Evolutionary conservation across 2,888 invertebrate genomes (phyloP).

Genomic region (Eumerus sabulonum): DNA sequence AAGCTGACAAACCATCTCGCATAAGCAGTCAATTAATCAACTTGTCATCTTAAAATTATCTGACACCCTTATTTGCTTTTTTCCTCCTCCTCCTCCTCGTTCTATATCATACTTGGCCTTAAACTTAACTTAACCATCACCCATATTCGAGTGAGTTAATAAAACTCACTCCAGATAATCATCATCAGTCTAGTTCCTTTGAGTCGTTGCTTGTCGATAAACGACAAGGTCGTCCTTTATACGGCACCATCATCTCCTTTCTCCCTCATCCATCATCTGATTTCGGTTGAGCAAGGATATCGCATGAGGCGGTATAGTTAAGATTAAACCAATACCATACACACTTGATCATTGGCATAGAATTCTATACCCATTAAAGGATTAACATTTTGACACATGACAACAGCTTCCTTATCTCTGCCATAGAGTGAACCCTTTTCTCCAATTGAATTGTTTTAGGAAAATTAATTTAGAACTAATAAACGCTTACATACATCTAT

Average conservation of each 20-base stretch:
- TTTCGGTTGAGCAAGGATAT: no score
- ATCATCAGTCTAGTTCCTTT: constrained; percentile 1
- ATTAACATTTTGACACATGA: no score
- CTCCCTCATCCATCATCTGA: no score
- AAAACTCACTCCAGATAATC: constrained; percentile 12
- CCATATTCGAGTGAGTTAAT: constrained; percentile 4
- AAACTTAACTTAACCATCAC: background rate
- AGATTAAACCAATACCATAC: no score
- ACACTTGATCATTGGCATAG: no score
- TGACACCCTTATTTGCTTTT: constrained; percentile 17
- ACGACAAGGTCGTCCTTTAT: constrained; percentile 14
- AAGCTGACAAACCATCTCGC: constrained; percentile 17
- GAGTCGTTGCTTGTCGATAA: constrained; percentile 6
- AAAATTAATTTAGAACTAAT: constrained; percentile 28
- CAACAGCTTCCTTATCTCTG: no score
- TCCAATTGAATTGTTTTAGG: background rate
- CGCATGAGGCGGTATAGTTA: no score
- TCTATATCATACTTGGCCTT: background rate
- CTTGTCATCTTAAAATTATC: constrained; percentile 52
- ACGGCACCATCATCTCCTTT: background rate
- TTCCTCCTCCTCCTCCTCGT: no score
- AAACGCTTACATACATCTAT: constrained; percentile 26
- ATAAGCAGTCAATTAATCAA: constrained; percentile 53
- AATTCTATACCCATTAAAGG: no score
- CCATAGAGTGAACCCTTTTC: no score